These are phyloP conservation scores for Cephonodes hylas DNA, from an alignment of 2,888 invertebrate species.

Conservation along the genomic window DNA sequence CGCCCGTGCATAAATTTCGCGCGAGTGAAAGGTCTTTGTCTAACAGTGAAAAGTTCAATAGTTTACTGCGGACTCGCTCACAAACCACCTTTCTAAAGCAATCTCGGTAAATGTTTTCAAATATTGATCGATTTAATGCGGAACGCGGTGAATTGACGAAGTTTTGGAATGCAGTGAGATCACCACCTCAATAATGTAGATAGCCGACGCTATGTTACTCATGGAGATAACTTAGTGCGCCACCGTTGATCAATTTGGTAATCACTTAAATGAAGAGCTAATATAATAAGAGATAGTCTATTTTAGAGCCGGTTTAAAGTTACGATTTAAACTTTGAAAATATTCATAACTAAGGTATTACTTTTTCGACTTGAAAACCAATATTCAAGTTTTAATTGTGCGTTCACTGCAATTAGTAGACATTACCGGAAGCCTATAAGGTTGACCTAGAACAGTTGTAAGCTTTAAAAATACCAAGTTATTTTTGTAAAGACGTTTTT, in stretches of 20 bases:
- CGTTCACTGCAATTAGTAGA: too few species aligned
- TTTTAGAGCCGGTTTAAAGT: too few species aligned
- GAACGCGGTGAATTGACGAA: not conserved
- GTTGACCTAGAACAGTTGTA: too few species aligned
- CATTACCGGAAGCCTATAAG: too few species aligned
- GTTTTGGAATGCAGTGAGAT: slow-evolving; percentile 4
- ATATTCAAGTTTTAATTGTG: too few species aligned
- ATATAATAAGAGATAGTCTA: too few species aligned
- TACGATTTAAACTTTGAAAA: too few species aligned
- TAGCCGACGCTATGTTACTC: not conserved
- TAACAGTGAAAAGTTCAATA: not conserved
- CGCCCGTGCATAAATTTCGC: slow-evolving; percentile 2
- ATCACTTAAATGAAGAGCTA: too few species aligned
- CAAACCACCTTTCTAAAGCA: slow-evolving; percentile 1
- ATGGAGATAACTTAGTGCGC: not conserved
- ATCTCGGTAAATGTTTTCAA: not conserved
- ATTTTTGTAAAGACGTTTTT: too few species aligned
- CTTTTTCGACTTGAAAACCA: too few species aligned
- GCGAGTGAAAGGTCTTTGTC: slow-evolving; percentile 5
- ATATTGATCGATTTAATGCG: slow-evolving; percentile 3
- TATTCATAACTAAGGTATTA: too few species aligned
- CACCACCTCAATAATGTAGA: not conserved
- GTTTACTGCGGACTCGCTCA: not conserved
- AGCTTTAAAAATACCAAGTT: too few species aligned
- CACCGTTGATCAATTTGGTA: not conserved